phyloP scores from a whole-genome alignment of 2,113 vertebrate genomes.

The Hoplias malabaricus region DNA sequence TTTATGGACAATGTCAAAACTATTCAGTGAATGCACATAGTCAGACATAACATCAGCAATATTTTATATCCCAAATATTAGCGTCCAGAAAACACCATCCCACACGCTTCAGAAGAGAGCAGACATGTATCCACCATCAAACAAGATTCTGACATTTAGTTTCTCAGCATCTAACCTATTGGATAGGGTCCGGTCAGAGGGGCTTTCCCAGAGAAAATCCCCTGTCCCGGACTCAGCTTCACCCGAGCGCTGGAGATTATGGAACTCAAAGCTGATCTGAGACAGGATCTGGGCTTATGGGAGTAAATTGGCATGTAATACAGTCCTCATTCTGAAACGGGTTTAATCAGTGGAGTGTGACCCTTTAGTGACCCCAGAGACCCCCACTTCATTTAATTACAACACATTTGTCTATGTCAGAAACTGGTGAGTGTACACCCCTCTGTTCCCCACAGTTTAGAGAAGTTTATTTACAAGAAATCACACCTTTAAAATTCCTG shows the following conservation, averaged over 20 bases:
- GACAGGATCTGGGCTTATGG: background rate
- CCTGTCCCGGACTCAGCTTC: no score
- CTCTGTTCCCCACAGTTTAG: no score
- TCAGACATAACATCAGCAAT: background rate
- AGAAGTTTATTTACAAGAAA: no score
- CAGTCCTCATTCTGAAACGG: no score
- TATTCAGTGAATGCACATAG: background rate
- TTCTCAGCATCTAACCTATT: background rate
- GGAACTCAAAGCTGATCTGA: constrained; percentile 10
- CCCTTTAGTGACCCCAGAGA: constrained; percentile 54
- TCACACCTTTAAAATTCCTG: no score
- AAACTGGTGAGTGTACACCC: no score
- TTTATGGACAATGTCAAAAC: background rate
- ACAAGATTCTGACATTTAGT: background rate
- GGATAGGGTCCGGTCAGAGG: background rate
- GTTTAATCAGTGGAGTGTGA: constrained; percentile 52
- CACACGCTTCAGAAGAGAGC: background rate
- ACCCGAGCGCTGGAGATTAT: background rate
- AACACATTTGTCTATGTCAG: constrained; percentile 22
- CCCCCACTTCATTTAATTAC: constrained; percentile 49
- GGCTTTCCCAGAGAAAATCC: background rate
- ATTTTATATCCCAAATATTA: no score
- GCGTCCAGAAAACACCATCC: background rate
- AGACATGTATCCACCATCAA: background rate
- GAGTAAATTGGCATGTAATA: background rate